phyloP scores from a whole-genome alignment of 2,888 invertebrate species.

The Zele albiditarsus region DNA sequence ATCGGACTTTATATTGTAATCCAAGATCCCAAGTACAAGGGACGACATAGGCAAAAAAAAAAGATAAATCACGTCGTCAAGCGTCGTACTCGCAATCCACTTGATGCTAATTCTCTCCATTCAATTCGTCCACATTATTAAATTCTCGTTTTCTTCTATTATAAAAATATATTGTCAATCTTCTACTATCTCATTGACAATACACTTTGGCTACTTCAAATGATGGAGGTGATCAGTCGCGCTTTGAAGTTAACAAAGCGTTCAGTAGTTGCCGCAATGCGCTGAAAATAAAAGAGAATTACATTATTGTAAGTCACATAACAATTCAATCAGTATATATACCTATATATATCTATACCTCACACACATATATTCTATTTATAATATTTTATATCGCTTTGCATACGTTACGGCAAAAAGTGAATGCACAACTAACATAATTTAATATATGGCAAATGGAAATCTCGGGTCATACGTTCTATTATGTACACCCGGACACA shows the following conservation, averaged over 20 bases:
- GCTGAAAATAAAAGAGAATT: slow-evolving; percentile 71
- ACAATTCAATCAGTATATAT: background rate
- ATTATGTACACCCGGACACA: background rate
- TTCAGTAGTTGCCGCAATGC: slow-evolving; percentile 90
- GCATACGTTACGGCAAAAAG: background rate
- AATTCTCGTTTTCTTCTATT: background rate
- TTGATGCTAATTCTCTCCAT: background rate
- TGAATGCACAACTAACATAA: background rate
- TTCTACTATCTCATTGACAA: background rate
- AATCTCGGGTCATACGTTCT: background rate
- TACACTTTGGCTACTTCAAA: slow-evolving; percentile 72
- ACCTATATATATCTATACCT: too few species aligned
- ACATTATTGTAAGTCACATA: background rate
- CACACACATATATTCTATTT: background rate
- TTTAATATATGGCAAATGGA: background rate
- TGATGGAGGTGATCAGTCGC: slow-evolving; percentile 90
- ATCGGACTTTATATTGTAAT: background rate
- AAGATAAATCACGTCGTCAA: slow-evolving; percentile 11
- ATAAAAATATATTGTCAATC: background rate
- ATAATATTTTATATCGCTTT: background rate
- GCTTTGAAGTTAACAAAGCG: slow-evolving; percentile 95
- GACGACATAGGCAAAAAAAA: background rate
- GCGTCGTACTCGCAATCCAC: slow-evolving; percentile 22
- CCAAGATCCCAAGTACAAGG: slow-evolving; percentile 30
- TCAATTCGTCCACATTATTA: background rate